These are phyloP conservation scores for Polyommatus icarus DNA, from an alignment of 2,888 invertebrate species.

Conservation along the genomic window DNA sequence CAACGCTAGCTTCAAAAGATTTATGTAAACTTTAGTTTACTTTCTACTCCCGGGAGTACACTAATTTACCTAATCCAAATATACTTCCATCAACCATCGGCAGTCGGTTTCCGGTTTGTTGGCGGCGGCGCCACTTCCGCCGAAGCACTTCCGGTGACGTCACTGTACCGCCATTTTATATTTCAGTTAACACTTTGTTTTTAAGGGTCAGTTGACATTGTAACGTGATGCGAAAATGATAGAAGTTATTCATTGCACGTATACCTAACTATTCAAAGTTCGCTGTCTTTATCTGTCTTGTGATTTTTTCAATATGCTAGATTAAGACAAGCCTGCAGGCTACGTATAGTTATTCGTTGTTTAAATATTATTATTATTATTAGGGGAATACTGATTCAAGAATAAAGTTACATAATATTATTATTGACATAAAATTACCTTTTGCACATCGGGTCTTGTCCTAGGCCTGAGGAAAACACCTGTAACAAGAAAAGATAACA, in stretches of 20 bases:
- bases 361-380: no score
- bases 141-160: conserved; percentile 13
- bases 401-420: not conserved
- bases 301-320: no score
- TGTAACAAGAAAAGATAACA: not conserved
- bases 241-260: no score
- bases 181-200: not conserved
- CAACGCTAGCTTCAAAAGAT: not conserved
- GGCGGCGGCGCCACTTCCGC: conserved; percentile 30
- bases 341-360: no score
- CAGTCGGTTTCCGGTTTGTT: conserved; percentile 30
- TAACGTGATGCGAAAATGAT: no score
- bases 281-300: no score
- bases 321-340: no score
- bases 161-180: conserved; percentile 21
- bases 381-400: not conserved
- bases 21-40: not conserved
- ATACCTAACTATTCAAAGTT: no score
- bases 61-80: not conserved
- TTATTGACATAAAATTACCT: not conserved
- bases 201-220: not conserved
- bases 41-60: not conserved
- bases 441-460: not conserved
- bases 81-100: conserved; percentile 15
- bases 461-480: not conserved